Evolutionary conservation across 1,140 invertebrate species (phyloP).

Genomic region (Gonioctena quinquepunctata): DNA sequence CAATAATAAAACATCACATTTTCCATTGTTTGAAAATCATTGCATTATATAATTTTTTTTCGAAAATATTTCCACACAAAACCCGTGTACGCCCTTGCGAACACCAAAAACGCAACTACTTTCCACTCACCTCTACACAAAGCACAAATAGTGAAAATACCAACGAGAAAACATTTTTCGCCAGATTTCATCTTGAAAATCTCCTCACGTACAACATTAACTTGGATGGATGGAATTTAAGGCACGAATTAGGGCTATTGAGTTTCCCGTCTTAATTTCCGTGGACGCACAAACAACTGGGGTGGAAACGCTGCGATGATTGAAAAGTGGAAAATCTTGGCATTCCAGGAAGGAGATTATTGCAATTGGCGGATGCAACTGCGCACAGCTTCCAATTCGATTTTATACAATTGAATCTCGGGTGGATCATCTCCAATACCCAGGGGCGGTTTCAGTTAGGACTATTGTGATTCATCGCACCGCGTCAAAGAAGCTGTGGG

Average conservation of each 20-base stretch:
- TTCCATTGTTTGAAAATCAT: too few relatives aligned
- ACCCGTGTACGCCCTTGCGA: background rate
- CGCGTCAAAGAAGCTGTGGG: background rate
- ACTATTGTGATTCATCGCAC: background rate
- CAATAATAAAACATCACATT: too few relatives aligned
- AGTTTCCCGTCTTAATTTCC: background rate
- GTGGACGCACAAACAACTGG: background rate
- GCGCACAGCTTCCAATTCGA: background rate
- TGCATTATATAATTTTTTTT: too few relatives aligned
- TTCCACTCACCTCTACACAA: slow-evolving; percentile 7
- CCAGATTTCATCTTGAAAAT: background rate
- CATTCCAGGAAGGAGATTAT: slow-evolving; percentile 7
- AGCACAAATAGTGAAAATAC: background rate
- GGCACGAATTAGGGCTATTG: slow-evolving; percentile 1
- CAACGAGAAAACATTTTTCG: background rate
- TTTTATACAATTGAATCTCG: slow-evolving; percentile 12
- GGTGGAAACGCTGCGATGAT: slow-evolving; percentile 2
- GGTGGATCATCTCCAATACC: background rate
- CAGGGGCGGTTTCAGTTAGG: background rate
- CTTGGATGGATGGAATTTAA: background rate
- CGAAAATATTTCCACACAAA: too few relatives aligned
- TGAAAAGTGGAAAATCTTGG: slow-evolving; percentile 1
- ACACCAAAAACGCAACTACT: background rate
- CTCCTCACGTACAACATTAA: background rate
- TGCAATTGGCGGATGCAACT: background rate